Evolutionary conservation across 1,140 invertebrate genomes (phyloP), one percentile per base, ranked within the genome.

Genomic region (Eupeodes corollae): DNA sequence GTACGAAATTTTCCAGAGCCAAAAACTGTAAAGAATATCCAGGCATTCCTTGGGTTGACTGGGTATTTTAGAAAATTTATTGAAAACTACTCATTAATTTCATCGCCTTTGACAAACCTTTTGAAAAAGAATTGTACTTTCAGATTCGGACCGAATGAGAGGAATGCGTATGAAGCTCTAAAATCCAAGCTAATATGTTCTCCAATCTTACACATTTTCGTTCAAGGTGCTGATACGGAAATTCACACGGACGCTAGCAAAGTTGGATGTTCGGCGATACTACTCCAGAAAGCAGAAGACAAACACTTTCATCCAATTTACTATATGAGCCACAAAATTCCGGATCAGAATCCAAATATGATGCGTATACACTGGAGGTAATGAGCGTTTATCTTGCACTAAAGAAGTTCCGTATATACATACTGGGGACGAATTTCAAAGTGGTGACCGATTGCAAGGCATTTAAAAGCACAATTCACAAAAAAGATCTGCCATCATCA

Each of bases 391-490:
- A 57, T 51, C 51, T 10, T 48, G 58, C 61, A 0, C 33, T 70
- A 2, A 62, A 63, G 47, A 50, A 53, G 21, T 69, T 68, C 18
- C 49, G 63, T 6, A 51, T 61, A 13, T 66, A 59, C 32, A 19
- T 69, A 9, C 15, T 68, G 33, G 63, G 61, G 0, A 61, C 56
- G 12, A 21, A 49, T 12, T 72, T 70, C 40, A 63, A 42, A 42
- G 58, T 58, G 43, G 56, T 67, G 37, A 68, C 44, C 6, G 69
- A 57, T 56, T 70, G 68, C 44, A 61, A 61, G 16, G 63, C 63
- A 0, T 46, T 71, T 0, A 64, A 66, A 33, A 51, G 58, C 6
- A 66, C 67, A 19, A 52, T 60, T 44, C 51, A 33, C 6, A 68
- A 68, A 54, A 69, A 63, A 49, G 63, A 69, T 47, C 19, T 68